Conservation (phyloP, 2,113 vertebrate genomes). For the Psammodynastes pulverulentus region DNA sequence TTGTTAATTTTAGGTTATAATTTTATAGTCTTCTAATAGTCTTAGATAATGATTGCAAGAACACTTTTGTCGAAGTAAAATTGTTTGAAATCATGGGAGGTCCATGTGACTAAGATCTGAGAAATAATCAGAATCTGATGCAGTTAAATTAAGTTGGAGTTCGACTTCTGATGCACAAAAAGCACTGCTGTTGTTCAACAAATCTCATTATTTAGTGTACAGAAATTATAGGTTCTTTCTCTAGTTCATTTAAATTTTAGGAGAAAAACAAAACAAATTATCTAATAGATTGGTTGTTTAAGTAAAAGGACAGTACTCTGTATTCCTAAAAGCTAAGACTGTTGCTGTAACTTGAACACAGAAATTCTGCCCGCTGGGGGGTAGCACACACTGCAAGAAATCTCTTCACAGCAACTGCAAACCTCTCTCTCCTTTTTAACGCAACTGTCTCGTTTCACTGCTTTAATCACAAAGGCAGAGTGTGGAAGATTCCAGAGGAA, state of each 20-base stretch:
- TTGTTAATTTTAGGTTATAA: neutral
- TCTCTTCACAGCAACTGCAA: conserved; percentile 66
- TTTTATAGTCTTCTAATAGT: neutral
- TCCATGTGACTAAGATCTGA: neutral
- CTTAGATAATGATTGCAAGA: neutral
- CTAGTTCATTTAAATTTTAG: neutral
- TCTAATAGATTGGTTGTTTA: conserved; percentile 32
- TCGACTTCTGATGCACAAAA: neutral
- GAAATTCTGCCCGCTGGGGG: conserved; percentile 96
- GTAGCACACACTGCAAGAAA: conserved; percentile 89
- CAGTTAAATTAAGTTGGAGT: neutral
- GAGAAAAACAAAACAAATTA: neutral
- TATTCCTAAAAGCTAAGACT: conserved; percentile 67
- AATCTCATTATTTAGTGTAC: neutral
- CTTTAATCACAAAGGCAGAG: conserved; percentile 81
- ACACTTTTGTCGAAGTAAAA: neutral
- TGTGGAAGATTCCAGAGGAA: conserved; percentile 60
- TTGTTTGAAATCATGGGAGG: neutral
- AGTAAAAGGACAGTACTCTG: conserved; percentile 32
- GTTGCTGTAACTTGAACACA: conserved; percentile 77
- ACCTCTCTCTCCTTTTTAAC: conserved; percentile 64
- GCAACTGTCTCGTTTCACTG: conserved; percentile 74
- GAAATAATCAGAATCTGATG: neutral
- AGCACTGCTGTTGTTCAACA: neutral
- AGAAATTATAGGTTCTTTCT: neutral